Evolutionary conservation across 2,113 vertebrate genomes (phyloP).

Genomic region (Alectura lathami): DNA sequence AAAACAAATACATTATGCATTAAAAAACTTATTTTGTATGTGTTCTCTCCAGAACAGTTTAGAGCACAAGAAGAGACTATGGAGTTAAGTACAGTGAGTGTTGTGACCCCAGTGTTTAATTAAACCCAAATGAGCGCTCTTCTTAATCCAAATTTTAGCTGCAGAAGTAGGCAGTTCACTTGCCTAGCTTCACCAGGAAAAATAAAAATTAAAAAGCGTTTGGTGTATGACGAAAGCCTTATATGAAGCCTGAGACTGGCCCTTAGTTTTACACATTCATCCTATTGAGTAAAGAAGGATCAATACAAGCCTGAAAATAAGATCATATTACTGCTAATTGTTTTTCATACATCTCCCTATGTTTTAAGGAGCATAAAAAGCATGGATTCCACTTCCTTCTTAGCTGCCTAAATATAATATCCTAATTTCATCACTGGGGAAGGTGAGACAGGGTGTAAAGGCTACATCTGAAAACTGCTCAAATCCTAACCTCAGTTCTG

Average conservation of each 20-base stretch:
- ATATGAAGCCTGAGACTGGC: neutral
- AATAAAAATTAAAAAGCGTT: neutral
- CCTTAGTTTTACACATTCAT: neutral
- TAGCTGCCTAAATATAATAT: neutral
- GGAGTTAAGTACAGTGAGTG: neutral
- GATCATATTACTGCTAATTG: neutral
- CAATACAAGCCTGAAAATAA: neutral
- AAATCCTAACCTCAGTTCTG: neutral
- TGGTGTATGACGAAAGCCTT: neutral
- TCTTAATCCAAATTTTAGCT: conserved; percentile 27
- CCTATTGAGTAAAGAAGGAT: neutral
- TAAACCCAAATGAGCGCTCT: conserved; percentile 37
- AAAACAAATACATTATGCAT: conserved; percentile 14
- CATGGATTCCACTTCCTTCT: neutral
- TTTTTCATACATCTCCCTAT: neutral
- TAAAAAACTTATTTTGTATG: neutral
- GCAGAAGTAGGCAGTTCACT: neutral
- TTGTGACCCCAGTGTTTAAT: neutral
- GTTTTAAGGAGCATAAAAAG: neutral
- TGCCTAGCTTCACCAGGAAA: neutral
- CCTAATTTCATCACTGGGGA: neutral
- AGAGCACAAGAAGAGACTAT: too few relatives aligned
- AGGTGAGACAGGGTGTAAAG: neutral
- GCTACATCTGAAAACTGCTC: neutral
- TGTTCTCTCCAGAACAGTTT: neutral